Base-by-base conservation (phyloP, 1,140 invertebrate species). In the Eufriesea mexicana region DNA sequence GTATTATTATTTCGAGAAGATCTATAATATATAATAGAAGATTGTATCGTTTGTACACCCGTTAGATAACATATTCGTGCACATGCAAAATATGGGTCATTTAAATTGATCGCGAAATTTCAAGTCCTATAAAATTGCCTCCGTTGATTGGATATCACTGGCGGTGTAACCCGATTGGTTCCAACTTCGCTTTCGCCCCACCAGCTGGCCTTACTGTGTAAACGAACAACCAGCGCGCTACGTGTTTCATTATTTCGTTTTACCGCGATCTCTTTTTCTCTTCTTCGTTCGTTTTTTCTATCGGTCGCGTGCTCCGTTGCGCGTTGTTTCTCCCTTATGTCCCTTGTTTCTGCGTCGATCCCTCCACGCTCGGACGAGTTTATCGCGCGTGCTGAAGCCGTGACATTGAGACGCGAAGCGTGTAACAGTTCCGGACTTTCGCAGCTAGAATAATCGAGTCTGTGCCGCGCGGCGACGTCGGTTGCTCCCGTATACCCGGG, bases 381-480 rank as follows among this genome's bases (percentile, higher is more conserved):
- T 72, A 68, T 54, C 59, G n/a, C 35, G 6, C 49, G 42, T n/a
- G 74, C 42, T 51, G 54, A 57, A 87, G 62, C 73, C 85, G 57
- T 87, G 86, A 87, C 85, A 87, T 81, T 85, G 86, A 84, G 47
- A 73, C 70, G 25, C 23, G 5, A 20, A 71, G 77, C 57, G 54
- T 47, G 73, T 68, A 67, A 47, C 57, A 71, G 73, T 70, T 84
- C 62, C 68, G 51, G 67, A 79, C 74, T 85, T 82, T 81, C 79
- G 64, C 55, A 74, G 42, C 28, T 62, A 78, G 76, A 72, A 68
- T 76, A 54, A 87, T 79, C 79, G 79, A 54, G 45, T 64, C 54
- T 51, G 49, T n/a, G 7, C 45, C 0, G 5, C 10, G n/a, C 23
- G 45, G n/a, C 23, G 18, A 20, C 70, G n/a, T 23, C 16, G 42